These are phyloP conservation scores for Phylloscopus whistleri DNA, from an alignment of 2,113 vertebrate species.

Conservation along the genomic window DNA sequence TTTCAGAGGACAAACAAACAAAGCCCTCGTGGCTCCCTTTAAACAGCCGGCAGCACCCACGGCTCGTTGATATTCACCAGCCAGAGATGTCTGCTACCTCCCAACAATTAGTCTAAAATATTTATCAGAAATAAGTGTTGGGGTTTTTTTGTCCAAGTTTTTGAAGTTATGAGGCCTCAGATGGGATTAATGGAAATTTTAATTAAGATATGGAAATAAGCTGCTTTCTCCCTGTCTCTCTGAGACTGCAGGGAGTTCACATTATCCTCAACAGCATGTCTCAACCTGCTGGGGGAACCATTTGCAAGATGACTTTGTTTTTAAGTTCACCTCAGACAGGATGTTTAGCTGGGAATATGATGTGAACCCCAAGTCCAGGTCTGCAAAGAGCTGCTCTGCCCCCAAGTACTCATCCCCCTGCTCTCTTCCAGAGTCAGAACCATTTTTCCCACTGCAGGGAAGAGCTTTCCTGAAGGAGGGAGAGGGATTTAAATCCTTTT, in stretches of 20 bases:
- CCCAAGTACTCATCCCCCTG: rapidly evolving
- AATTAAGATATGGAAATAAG: slow-evolving; percentile 77
- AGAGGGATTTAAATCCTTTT: neutral
- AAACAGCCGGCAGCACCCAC: neutral
- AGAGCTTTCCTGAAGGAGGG: neutral
- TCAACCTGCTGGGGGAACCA: slow-evolving; percentile 47
- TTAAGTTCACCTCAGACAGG: slow-evolving; percentile 23
- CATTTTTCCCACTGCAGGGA: neutral
- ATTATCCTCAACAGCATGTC: slow-evolving; percentile 53
- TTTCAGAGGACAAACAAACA: slow-evolving; percentile 55
- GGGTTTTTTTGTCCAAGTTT: slow-evolving; percentile 48
- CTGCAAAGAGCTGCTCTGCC: neutral
- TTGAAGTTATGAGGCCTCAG: slow-evolving; percentile 69
- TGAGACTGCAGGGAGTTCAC: slow-evolving; percentile 58
- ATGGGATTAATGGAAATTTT: slow-evolving; percentile 75
- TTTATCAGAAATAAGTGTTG: slow-evolving; percentile 70
- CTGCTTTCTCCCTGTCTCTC: slow-evolving; percentile 61
- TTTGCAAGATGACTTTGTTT: slow-evolving; percentile 53
- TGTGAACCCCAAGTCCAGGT: neutral
- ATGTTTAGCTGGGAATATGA: neutral
- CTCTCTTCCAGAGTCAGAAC: neutral
- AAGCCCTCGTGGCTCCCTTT: neutral
- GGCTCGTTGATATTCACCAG: slow-evolving; percentile 55
- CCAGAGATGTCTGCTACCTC: slow-evolving; percentile 53
- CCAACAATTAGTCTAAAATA: slow-evolving; percentile 66